Evolutionary conservation across 1,140 invertebrate species (phyloP).

Genomic region (Drosophila seguyi): DNA sequence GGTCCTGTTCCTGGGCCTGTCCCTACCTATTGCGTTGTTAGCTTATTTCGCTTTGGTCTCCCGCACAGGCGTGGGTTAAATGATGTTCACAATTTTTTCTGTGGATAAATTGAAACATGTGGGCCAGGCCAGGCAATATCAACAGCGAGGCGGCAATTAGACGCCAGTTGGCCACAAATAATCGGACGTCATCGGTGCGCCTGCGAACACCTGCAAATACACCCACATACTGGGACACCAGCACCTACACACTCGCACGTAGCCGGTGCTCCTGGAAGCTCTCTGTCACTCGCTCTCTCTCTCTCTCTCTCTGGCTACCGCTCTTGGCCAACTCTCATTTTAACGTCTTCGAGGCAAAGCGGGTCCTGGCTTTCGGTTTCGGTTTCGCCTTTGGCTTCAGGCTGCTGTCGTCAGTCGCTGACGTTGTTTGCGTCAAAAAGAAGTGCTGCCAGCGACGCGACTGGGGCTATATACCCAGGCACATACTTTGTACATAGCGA

Average conservation of each 20-base stretch:
- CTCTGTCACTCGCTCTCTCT: constrained; percentile 7
- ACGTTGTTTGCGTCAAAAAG: constrained; percentile 76
- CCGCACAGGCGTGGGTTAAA: constrained; percentile 30
- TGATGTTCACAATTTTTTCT: constrained; percentile 25
- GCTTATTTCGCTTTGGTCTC: constrained; percentile 1
- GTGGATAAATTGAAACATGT: constrained; percentile 52
- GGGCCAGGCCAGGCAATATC: constrained; percentile 43
- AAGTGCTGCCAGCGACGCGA: constrained; percentile 42
- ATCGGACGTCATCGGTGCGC: constrained; percentile 58
- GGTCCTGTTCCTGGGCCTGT: constrained; percentile 12
- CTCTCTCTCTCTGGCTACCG: constrained; percentile 1
- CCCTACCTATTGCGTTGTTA: constrained; percentile 64
- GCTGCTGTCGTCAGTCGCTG: constrained; percentile 78
- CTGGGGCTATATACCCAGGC: neutral
- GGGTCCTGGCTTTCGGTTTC: constrained; percentile 29
- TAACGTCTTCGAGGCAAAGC: constrained; percentile 25
- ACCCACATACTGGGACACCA: constrained; percentile 15
- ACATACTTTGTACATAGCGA: constrained; percentile 22
- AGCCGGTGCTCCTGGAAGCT: constrained; percentile 58
- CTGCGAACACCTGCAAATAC: constrained; percentile 55
- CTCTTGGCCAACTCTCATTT: constrained; percentile 22
- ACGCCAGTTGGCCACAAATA: constrained; percentile 42
- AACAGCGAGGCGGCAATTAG: constrained; percentile 61
- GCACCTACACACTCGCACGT: constrained; percentile 35
- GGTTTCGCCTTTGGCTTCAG: constrained; percentile 35